Base-by-base conservation (phyloP, 2,797 vertebrate species). In the Morus bassanus region DNA sequence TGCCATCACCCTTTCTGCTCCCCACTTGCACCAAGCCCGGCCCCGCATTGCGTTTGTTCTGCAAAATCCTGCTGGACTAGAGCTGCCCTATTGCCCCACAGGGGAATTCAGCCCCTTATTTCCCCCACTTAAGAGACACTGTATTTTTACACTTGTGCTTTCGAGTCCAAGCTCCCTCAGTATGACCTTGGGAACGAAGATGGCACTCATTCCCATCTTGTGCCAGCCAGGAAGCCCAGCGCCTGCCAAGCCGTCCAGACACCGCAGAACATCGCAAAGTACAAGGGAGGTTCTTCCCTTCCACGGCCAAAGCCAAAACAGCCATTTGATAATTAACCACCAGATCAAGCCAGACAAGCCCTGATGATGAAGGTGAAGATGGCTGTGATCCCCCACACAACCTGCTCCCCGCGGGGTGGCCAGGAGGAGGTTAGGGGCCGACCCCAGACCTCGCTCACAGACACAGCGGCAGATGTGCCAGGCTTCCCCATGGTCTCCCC, bases 401-500 rank as follows among this genome's bases (percentile, higher is more conserved):
- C 7, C 72, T 0, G 41, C 4, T 2, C 67, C 82, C 88, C 3
- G 2, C 1, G 0, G 75, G 67, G 39, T 8, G 31, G 68, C 76
- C 6, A 2, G 27, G 64, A 46, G 28, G 65, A 73, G 69, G 74
- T 63, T 17, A 54, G 25, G 67, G 65, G 73, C 94, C 95, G 92
- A 96, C 92, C 94, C 89, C 80, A 78, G 89, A 61, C 76, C 92
- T 56, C 4, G 11, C 91, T 72, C 1, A 5, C 93, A 94, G 91
- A 88, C 89, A 45, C 43, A 1, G 94, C 11, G 9, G 95, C 93
- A 96, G 95, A 96, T 96, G 92, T 91, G 89, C 93, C 2, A 73
- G 93, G 95, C 92, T 96, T 97, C 94, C 96, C 93, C 91, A 94
- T 10, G 3, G 89, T 7, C 95, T 89, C 92, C 94, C 96, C 93